Evolutionary conservation across 2,888 invertebrate species (phyloP).

Genomic region (Coecobrya sp.): DNA sequence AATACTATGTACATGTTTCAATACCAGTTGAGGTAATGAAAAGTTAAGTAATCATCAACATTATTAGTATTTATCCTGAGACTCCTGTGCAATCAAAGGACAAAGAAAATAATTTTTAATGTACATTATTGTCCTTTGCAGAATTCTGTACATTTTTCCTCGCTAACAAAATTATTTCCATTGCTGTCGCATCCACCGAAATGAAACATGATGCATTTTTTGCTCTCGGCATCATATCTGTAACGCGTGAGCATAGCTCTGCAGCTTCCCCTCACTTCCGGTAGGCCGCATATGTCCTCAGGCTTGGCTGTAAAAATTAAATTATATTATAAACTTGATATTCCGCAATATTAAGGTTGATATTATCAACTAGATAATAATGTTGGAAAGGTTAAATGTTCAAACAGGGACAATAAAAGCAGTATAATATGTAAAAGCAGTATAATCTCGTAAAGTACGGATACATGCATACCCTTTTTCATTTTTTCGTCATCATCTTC

Average conservation of each 20-base stretch:
- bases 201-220: slow-evolving; percentile 89
- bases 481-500: slow-evolving; percentile 73
- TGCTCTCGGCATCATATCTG: slow-evolving; percentile 88
- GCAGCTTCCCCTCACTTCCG: slow-evolving; percentile 85
- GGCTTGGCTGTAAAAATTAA: slow-evolving; percentile 84
- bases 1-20: no score
- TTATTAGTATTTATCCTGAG: no score
- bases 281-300: slow-evolving; percentile 84
- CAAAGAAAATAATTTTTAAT: not conserved
- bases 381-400: no score
- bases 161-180: slow-evolving; percentile 89
- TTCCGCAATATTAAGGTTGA: no score
- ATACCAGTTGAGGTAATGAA: no score
- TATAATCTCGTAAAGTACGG: not conserved
- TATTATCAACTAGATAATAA: no score
- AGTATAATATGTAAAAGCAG: not conserved
- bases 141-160: slow-evolving; percentile 88
- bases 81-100: no score
- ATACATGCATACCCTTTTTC: slow-evolving; percentile 68
- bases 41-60: no score
- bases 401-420: not conserved
- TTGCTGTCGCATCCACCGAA: slow-evolving; percentile 90
- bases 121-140: slow-evolving; percentile 88
- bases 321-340: no score
- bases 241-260: slow-evolving; percentile 87